phyloP scores from a whole-genome alignment of 2,113 vertebrate genomes.

The Poeciliopsis turrubarensis region DNA sequence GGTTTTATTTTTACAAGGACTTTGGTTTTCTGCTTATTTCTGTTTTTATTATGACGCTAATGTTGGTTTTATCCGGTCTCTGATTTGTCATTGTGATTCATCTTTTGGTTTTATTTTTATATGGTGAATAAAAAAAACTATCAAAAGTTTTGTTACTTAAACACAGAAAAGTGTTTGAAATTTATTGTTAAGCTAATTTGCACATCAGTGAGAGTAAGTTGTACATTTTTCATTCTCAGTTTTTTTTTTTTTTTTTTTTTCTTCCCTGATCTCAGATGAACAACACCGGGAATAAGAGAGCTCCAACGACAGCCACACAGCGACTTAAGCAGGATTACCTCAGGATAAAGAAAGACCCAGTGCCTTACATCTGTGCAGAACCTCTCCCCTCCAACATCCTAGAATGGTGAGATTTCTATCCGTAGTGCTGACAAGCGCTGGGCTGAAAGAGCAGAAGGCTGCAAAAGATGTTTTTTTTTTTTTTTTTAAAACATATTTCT shows the following conservation, averaged over 20 bases:
- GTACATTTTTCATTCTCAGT: neutral
- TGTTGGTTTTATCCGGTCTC: too few relatives aligned
- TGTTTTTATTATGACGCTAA: neutral
- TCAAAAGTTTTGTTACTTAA: neutral
- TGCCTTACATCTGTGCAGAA: constrained; percentile 98
- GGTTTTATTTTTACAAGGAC: neutral
- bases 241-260: constrained; percentile 12
- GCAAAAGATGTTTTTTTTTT: too few relatives aligned
- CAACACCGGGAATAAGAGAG: constrained; percentile 92
- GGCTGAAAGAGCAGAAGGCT: too few relatives aligned
- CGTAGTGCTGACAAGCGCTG: too few relatives aligned
- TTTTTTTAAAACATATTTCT: too few relatives aligned
- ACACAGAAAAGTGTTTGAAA: too few relatives aligned
- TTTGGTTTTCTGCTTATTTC: neutral
- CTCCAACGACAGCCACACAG: constrained; percentile 96
- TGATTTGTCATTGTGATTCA: neutral
- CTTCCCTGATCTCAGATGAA: constrained; percentile 85
- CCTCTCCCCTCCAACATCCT: constrained; percentile 97
- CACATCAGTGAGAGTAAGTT: neutral
- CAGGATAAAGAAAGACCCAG: constrained; percentile 97
- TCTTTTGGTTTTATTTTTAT: neutral
- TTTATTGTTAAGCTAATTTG: neutral
- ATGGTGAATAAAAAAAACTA: neutral
- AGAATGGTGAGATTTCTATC: constrained; percentile 85
- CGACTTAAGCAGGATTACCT: constrained; percentile 98